Evolutionary conservation across 2,888 invertebrate species (phyloP), one percentile per base, ranked within the genome.

Genomic region (Drosophila mimica): DNA sequence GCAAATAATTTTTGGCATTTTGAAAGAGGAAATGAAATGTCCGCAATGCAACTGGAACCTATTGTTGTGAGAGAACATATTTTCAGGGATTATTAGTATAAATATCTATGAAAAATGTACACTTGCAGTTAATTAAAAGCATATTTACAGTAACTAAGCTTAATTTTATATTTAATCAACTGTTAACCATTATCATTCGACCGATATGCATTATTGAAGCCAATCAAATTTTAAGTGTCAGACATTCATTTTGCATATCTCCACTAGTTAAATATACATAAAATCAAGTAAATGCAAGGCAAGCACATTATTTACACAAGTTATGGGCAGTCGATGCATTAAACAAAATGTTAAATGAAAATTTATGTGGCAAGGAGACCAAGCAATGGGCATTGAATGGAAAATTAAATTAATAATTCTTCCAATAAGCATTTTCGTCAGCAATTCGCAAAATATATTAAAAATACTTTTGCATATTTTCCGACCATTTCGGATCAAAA

Each of bases 321-420:
- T 77, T 25, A 25, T 25, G 25, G 25, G 2, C 25, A 25, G 25
- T 25, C 25, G 25, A 25, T 25, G 25, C 25, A 25, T 25, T 25
- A 25, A 25, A 25, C 25, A 25, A 25, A 25, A 25, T 25, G 25
- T 25, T 66, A 76, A 75, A 71, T 38, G 38, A 51, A 51, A 77
- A 77, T 76, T 71, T 76, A 77, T 70, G 66, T 46, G 33, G 7
- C 63, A 36, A 49, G 46, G 38, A 53, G 51, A 61, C 36, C 34
- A n/a, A 11, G 25, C 75, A 11, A 43, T 43, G 5, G 40, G 30
- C 30, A 30, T 6, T 30, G 30, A 30, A 40, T 40, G n/a, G n/a
- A 40, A 33, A 40, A n/a, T 17, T 9, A 9, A 54, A 46, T 11
- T 6, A n/a, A 52, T n/a, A 25, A 49, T n/a, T 57, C 20, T 76